A percentile compares a stretch with the other conserved stretches of the same genome.
These are phyloP conservation scores for Himalopsyche tibetana DNA, from an alignment of 2,888 invertebrate species.

Conservation along the genomic window DNA sequence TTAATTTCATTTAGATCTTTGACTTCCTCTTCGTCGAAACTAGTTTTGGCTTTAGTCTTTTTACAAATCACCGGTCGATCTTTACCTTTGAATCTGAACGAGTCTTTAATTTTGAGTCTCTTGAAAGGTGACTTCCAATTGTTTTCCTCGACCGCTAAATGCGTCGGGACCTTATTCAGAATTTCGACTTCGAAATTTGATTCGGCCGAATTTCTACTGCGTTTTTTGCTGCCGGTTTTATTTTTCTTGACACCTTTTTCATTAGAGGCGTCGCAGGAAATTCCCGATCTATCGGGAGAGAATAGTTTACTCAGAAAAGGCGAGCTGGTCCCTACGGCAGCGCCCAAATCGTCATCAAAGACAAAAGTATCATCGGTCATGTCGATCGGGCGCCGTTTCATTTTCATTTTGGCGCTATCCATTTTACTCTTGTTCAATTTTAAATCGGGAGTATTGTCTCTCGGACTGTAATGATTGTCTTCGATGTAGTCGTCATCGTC, in stretches of 20 bases:
- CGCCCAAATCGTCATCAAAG: neutral
- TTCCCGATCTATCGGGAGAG: slow-evolving; percentile 74
- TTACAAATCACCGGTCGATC: slow-evolving; percentile 73
- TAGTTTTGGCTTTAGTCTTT: slow-evolving; percentile 49
- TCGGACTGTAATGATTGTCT: slow-evolving; percentile 32
- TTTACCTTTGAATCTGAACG: slow-evolving; percentile 73
- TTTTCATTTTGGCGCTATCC: slow-evolving; percentile 34
- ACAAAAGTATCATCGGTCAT: neutral
- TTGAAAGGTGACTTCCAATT: slow-evolving; percentile 76
- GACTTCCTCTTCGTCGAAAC: slow-evolving; percentile 47
- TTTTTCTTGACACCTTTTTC: slow-evolving; percentile 62
- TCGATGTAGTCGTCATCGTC: slow-evolving; percentile 37
- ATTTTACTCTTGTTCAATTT: slow-evolving; percentile 33
- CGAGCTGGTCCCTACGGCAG: slow-evolving; percentile 66
- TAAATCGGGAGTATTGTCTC: neutral
- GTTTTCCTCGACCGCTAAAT: slow-evolving; percentile 73
- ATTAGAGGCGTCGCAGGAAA: slow-evolving; percentile 70
- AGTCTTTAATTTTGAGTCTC: slow-evolving; percentile 76
- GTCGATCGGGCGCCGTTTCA: slow-evolving; percentile 63
- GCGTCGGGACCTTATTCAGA: slow-evolving; percentile 72
- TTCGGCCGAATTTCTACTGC: slow-evolving; percentile 75
- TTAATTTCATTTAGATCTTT: slow-evolving; percentile 50
- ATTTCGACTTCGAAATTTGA: slow-evolving; percentile 73
- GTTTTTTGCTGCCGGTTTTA: slow-evolving; percentile 69
- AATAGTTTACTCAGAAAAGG: slow-evolving; percentile 75